phyloP scores from a whole-genome alignment of 2,797 vertebrate genomes.

The Xiphophorus birchmanni region DNA sequence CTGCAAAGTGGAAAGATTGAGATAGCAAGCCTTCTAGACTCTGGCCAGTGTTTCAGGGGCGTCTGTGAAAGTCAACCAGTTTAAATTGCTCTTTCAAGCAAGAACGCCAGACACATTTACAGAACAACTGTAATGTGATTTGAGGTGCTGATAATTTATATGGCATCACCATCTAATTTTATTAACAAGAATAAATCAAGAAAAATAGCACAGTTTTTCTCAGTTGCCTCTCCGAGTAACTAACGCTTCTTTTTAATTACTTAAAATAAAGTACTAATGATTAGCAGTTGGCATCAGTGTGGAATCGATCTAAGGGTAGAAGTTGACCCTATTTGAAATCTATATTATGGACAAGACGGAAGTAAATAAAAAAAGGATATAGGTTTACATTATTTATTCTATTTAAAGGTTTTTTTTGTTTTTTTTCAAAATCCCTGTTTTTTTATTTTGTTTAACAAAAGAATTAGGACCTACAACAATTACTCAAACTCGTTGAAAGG shows the following conservation, averaged over 20 bases:
- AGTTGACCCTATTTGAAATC: background rate
- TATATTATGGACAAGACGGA: background rate
- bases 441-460: slow-evolving; percentile 28
- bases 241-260: background rate
- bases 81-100: background rate
- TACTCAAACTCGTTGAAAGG: slow-evolving; percentile 71
- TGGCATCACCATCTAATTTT: background rate
- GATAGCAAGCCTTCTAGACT: background rate
- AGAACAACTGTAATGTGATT: background rate
- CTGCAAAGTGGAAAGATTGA: background rate
- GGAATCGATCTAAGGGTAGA: background rate
- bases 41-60: background rate
- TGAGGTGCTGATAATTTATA: background rate
- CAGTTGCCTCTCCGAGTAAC: background rate
- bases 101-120: background rate
- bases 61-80: background rate
- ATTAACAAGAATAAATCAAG: background rate
- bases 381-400: background rate
- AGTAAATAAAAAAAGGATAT: background rate
- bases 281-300: background rate
- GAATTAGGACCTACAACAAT: slow-evolving; percentile 70
- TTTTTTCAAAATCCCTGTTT: slow-evolving; percentile 15
- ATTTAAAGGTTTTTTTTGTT: background rate
- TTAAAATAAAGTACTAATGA: background rate
- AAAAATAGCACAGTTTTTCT: background rate